These are phyloP conservation scores for Carcina quercana DNA, from an alignment of 2,888 invertebrate genomes.

Conservation along the genomic window DNA sequence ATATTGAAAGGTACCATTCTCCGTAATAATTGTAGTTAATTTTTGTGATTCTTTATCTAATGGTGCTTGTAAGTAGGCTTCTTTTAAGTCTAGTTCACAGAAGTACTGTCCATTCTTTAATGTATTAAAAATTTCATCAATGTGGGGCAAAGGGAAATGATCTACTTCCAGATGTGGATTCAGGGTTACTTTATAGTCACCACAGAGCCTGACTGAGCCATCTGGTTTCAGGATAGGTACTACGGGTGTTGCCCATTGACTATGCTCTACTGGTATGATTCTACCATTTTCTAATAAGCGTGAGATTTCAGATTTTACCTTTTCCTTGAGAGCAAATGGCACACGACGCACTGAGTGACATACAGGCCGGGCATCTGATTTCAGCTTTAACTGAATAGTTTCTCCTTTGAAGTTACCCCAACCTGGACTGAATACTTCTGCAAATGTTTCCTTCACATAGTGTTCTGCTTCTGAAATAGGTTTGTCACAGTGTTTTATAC, in stretches of 20 bases:
- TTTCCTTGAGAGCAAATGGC: slow-evolving; percentile 17
- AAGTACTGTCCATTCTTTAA: background rate
- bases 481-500: too few relatives aligned
- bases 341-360: slow-evolving; percentile 11
- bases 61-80: background rate
- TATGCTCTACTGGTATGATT: slow-evolving; percentile 11
- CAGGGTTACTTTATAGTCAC: slow-evolving; percentile 17
- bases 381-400: background rate
- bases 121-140: background rate
- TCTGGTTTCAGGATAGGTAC: slow-evolving; percentile 19
- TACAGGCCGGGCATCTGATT: slow-evolving; percentile 1
- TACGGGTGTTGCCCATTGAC: slow-evolving; percentile 20
- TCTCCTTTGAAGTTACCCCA: background rate
- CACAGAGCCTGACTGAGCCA: slow-evolving; percentile 20
- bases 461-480: slow-evolving; percentile 7
- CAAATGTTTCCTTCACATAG: background rate
- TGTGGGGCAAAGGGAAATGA: background rate
- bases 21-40: background rate
- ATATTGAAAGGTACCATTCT: background rate
- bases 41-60: background rate
- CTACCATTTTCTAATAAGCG: slow-evolving; percentile 9
- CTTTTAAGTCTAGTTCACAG: slow-evolving; percentile 1
- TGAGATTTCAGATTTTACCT: slow-evolving; percentile 14
- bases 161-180: slow-evolving; percentile 10
- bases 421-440: background rate